Conservation (phyloP, 2,888 invertebrate genomes). For the Eupithecia insigniata region DNA sequence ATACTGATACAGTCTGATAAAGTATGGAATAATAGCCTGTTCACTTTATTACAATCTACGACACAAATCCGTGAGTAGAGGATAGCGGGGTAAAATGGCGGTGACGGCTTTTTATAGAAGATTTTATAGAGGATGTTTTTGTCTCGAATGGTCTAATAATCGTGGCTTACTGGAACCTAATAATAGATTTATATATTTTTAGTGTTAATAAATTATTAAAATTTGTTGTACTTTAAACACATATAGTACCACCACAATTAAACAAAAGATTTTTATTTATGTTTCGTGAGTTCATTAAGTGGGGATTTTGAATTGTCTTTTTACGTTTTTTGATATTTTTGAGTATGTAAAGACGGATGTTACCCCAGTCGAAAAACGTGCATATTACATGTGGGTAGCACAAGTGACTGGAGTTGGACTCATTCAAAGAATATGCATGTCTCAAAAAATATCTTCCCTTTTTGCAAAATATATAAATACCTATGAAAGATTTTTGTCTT, state of each 20-base stretch:
- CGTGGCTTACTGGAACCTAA: neutral
- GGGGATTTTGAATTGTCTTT: no score
- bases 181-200: neutral
- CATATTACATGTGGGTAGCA: neutral
- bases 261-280: no score
- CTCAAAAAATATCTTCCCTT: no score
- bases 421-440: neutral
- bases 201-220: neutral
- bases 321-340: no score
- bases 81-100: neutral
- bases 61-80: constrained; percentile 10
- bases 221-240: no score
- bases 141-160: neutral
- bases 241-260: no score
- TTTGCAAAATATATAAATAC: no score
- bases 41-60: constrained; percentile 24
- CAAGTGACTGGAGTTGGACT: neutral
- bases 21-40: neutral
- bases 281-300: no score
- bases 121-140: neutral
- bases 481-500: no score
- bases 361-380: no score
- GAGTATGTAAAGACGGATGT: no score
- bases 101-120: neutral
- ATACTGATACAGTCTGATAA: neutral